Base-by-base conservation (phyloP, 2,888 invertebrate genomes). In the Hypena proboscidalis region DNA sequence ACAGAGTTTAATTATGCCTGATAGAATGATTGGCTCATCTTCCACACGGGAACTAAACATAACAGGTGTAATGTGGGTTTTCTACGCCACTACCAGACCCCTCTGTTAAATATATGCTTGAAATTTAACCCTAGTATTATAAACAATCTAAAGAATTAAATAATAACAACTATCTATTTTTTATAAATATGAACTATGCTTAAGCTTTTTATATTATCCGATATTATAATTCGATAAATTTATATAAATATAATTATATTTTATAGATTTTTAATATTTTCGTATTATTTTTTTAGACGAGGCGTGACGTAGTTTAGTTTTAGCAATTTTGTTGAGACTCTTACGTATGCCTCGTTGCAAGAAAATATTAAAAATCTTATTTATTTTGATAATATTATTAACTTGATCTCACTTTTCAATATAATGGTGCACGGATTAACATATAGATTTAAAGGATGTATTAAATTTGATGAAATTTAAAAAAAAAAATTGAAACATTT, bases 141-240 rank as follows among this genome's bases (percentile, higher is more conserved):
- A 50, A 9, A 30, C 25, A 20, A 21, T 41, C 33, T 22, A 25
- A 22, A 23, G 8, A 31, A 30, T 21, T 32, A 39, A 39, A 31
- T 29, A 36, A 29, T 31, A 40, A 52, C 39, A 46, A 13, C 29
- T 44, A 44, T 46, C 17, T 50, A 49, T 22, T 26, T 49, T 51
- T 32, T 59, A 61, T 61, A n/a, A n/a, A 58, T 55, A 57, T 55
- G 50, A 64, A 67, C 64, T 69, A 69, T 63, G 65, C 69, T 46
- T 61, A 68, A 74, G 67, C 72, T 58, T 65, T 55, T 58, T 59
- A 64, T 34, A 34, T 53, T 58, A 65, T 72, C 67, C 64, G 67
- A 69, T 67, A 65, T 70, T 53, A 51, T 58, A 61, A 59, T 72
- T 69, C 70, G 58, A 70, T 72, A 66, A 61, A 49, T 61, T 45